These are phyloP conservation scores for Macropus fuliginosus DNA, from an alignment of 2,797 vertebrate genomes.

Conservation along the genomic window DNA sequence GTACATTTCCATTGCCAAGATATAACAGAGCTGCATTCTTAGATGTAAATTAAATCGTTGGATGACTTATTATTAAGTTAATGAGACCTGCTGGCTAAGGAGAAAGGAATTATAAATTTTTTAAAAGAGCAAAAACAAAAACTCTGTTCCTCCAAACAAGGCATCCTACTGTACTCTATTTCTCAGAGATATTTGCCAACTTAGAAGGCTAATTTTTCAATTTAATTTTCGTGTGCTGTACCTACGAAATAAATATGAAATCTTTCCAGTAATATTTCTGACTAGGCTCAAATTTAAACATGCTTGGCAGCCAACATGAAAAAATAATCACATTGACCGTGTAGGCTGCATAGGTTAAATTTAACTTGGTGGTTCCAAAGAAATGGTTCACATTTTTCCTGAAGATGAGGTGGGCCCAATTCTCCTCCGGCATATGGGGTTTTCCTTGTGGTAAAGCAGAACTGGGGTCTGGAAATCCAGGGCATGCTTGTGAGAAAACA, in stretches of 20 bases:
- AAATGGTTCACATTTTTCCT: conserved; percentile 42
- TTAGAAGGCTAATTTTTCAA: conserved; percentile 18
- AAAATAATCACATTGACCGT: conserved; percentile 45
- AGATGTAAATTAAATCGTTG: neutral
- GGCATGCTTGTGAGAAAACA: conserved; percentile 41
- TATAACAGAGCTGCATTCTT: neutral
- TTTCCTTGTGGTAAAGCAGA: conserved; percentile 36
- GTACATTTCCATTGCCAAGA: neutral
- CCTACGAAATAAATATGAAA: conserved; percentile 38
- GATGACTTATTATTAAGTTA: neutral
- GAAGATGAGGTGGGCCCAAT: conserved; percentile 2
- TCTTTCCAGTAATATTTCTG: conserved; percentile 33
- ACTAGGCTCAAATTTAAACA: conserved; percentile 39
- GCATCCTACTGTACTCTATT: neutral
- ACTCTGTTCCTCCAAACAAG: conserved; percentile 5
- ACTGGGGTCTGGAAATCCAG: conserved; percentile 17
- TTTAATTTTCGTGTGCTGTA: conserved; percentile 48
- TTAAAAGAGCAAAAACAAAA: conserved; percentile 14
- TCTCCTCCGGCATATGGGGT: conserved; percentile 52
- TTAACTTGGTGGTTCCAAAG: conserved; percentile 38
- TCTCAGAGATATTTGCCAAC: conserved; percentile 35
- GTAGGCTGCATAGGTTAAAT: conserved; percentile 43
- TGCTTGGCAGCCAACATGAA: neutral
- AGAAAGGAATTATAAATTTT: conserved; percentile 49
- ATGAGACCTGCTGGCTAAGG: conserved; percentile 10